phyloP scores from a whole-genome alignment of 2,113 vertebrate genomes.

The Cavia porcellus region DNA sequence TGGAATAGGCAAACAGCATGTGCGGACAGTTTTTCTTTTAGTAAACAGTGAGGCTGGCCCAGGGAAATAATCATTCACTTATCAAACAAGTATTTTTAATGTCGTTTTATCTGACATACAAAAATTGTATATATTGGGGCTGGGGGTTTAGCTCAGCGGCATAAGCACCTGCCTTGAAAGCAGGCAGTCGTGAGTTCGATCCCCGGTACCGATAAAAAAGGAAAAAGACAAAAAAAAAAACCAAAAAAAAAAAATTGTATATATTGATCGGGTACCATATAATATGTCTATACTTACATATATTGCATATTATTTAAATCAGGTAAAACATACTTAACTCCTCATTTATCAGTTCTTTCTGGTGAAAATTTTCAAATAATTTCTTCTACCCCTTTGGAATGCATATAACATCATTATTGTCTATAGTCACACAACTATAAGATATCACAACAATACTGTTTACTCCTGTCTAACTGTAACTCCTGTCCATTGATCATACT shows the following conservation, averaged over 20 bases:
- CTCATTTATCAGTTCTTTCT: not conserved
- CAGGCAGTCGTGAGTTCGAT: no score
- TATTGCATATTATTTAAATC: not conserved
- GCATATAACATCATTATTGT: not conserved
- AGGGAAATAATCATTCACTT: not conserved
- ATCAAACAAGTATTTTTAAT: not conserved
- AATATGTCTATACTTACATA: not conserved
- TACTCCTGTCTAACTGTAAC: not conserved
- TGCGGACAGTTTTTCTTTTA: not conserved
- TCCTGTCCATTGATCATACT: not conserved
- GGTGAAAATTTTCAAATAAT: not conserved
- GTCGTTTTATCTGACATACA: not conserved
- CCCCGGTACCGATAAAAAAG: no score
- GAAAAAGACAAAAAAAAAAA: no score
- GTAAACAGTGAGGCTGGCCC: not conserved
- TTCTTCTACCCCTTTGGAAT: not conserved
- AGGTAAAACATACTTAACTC: not conserved
- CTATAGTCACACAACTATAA: not conserved
- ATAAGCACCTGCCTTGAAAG: no score
- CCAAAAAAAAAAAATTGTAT: no score
- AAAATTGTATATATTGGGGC: not conserved
- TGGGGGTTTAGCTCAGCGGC: no score
- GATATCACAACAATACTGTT: not conserved
- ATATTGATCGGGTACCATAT: not conserved
- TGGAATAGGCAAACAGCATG: not conserved